Base-by-base conservation (phyloP, 2,888 invertebrate genomes). In the Drosophila putrida region DNA sequence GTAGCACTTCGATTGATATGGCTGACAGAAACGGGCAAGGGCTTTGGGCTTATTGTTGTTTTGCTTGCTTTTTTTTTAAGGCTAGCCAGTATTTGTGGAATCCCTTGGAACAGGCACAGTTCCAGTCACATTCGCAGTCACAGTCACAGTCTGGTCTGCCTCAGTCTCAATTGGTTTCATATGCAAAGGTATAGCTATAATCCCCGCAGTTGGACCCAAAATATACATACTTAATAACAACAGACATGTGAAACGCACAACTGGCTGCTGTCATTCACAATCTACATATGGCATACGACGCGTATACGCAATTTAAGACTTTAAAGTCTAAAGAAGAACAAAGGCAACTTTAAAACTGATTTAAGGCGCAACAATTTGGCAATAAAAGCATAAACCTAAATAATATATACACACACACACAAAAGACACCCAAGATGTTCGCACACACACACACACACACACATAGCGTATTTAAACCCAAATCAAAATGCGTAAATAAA, bases 1-100 rank as follows among this genome's bases (percentile, higher is more conserved):
- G 89, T 90, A 88, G 78, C 86, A 78, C 86, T 90, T 90, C 90
- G 88, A 88, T 90, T 90, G 89, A 90, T 88, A 84, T 84, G 74
- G 61, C 63, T 69, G 76, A 78, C 71, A 71, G 2, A 6, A 27
- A 76, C 46, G 38, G 53, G 59, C 36, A 59, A 60, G 54, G 65
- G 31, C 68, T 66, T 64, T 47, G 20, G 49, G 20, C 25, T 35
- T 49, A 20, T 53, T 54, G 38, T 27, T 44, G 35, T 49, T 13
- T 39, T 36, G 8, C 6, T 46, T 59, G 31, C 43, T 49, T 53
- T 55, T 50, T 53, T 36, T 51, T 49, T 15, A 39, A 46, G 50
- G 46, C 35, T 38, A 41, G 51, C 64, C 62, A 53, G 80, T 60
- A 65, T 71, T 61, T 63, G 38, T 36, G 36, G 58, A 51, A 58